Base-by-base conservation (phyloP, 2,797 vertebrate species). In the Epinephelus malabaricus region DNA sequence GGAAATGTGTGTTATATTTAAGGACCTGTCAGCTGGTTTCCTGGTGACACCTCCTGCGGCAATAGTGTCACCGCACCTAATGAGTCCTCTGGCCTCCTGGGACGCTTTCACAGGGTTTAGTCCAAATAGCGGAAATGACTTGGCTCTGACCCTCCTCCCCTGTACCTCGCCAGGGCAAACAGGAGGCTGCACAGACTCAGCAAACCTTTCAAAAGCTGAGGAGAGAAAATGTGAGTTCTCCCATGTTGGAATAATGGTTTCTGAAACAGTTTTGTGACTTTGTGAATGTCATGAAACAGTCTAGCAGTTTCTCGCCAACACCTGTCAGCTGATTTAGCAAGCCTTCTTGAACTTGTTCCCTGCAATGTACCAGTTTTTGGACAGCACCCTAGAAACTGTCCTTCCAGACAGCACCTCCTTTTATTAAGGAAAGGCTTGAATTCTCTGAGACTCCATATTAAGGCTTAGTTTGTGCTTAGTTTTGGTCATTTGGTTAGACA, bases 101-200 rank as follows among this genome's bases (percentile, higher is more conserved):
- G 90, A 89, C 15, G 0, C 61, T 83, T 88, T 90, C 84, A 83
- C 84, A 62, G 59, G 71, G 73, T 89, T 86, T 74, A 76, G 61
- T 86, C 84, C 83, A 92, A 94, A 93, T 71, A 90, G 86, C 59
- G 77, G 88, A 93, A 95, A 87, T 86, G 76, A 78, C 86, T 89
- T 79, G 79, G 79, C 63, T 60, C 54, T 89, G 79, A 90, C 86
- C 90, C 80, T 74, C 75, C 51, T 71, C 68, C 50, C 63, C 68
- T 78, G 46, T 64, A 76, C 68, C 60, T 86, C 18, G 18, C 55
- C 21, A 46, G 51, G 65, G 76, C 86, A 92, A 86, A 90, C 81
- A 85, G 66, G 62, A 90, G 83, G 43, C 65, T 49, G 72, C 81
- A 80, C 47, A 69, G 30, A 88, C 61, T 87, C 81, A 77, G 85